Conservation (phyloP, 2,113 vertebrate species). For the Falco punctatus region DNA sequence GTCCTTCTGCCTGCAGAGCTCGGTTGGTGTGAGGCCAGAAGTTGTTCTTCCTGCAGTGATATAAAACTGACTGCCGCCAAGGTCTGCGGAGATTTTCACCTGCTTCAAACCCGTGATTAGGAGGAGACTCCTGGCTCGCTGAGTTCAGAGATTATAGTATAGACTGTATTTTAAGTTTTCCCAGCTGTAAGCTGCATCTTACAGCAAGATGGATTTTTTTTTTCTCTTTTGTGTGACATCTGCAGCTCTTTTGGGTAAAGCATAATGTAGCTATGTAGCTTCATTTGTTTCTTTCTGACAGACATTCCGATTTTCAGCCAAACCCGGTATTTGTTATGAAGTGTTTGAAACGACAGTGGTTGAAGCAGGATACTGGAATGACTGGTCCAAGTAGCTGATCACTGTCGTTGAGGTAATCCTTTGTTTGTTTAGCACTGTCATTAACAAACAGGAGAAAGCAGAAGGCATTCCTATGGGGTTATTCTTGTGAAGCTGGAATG, state of each 20-base stretch:
- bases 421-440: background rate
- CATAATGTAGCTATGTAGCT: background rate
- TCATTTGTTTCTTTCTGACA: background rate
- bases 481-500: background rate
- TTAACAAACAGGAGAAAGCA: background rate
- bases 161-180: background rate
- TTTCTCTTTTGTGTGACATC: background rate
- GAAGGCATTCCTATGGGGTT: background rate
- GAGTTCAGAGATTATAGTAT: background rate
- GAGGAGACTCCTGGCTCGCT: background rate
- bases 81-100: background rate
- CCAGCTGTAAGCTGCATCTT: background rate
- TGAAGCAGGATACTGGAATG: background rate
- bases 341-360: background rate
- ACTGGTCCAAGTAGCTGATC: background rate
- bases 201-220: background rate
- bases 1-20: background rate
- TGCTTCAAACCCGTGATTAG: background rate
- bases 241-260: background rate
- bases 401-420: background rate
- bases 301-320: background rate
- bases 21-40: background rate
- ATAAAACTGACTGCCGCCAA: background rate
- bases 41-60: background rate
- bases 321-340: background rate